These are phyloP conservation scores for Amphiprion clarkii DNA, from an alignment of 2,797 vertebrate species.

Conservation along the genomic window DNA sequence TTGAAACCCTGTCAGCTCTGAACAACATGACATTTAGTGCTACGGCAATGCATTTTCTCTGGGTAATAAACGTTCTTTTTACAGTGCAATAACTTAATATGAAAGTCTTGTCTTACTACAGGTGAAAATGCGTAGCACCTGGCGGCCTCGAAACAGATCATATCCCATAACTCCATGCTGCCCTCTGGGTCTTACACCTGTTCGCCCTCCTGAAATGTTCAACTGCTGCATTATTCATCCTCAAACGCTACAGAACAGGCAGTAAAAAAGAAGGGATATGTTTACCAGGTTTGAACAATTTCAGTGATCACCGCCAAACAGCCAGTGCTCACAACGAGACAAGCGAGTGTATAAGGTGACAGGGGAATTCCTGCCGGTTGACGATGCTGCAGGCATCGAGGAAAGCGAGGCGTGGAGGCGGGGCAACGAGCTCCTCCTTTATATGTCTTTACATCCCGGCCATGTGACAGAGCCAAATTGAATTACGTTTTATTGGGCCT, in stretches of 20 bases:
- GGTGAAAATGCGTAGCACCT: conserved; percentile 39
- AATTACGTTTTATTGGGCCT: conserved; percentile 25
- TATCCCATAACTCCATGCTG: conserved; percentile 31
- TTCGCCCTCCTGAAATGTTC: conserved; percentile 43
- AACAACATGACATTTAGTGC: conserved; percentile 31
- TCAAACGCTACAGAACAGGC: conserved; percentile 21
- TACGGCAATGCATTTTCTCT: not conserved
- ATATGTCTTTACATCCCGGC: conserved; percentile 24
- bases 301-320: conserved; percentile 42
- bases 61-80: conserved; percentile 1
- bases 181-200: conserved; percentile 52
- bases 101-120: conserved; percentile 8
- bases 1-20: conserved; percentile 34
- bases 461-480: conserved; percentile 32
- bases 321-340: conserved; percentile 48
- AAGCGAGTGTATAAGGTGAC: conserved; percentile 73
- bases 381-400: conserved; percentile 65
- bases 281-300: conserved; percentile 51
- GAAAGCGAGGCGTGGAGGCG: conserved; percentile 16
- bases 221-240: conserved; percentile 56
- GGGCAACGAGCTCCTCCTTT: conserved; percentile 15
- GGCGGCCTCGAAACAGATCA: conserved; percentile 38
- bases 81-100: conserved; percentile 1
- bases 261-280: conserved; percentile 41
- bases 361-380: conserved; percentile 78